phyloP scores from a whole-genome alignment of 2,113 vertebrate species.

The Mormoops blainvillei region DNA sequence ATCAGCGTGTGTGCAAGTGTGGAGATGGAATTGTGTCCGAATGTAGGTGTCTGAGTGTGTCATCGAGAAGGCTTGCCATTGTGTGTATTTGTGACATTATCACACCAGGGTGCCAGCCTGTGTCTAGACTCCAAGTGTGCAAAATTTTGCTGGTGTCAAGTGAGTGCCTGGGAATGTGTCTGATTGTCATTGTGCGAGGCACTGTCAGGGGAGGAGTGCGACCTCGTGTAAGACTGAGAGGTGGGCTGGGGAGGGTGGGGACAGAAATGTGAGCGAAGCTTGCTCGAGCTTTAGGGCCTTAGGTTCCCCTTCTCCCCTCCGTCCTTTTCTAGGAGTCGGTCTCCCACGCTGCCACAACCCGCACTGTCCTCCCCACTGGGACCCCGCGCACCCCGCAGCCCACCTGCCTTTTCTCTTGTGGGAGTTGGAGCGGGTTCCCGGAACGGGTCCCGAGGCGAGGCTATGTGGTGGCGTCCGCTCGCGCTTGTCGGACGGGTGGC shows the following conservation, averaged over 20 bases:
- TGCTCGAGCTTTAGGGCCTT: background rate
- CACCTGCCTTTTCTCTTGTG: background rate
- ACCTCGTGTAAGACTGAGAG: background rate
- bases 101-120: background rate
- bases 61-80: slow-evolving; percentile 14
- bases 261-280: background rate
- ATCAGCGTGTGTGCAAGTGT: background rate
- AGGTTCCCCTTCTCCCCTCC: background rate
- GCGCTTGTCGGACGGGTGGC: background rate
- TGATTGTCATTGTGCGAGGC: background rate
- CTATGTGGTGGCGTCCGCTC: background rate
- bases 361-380: background rate
- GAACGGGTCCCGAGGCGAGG: background rate
- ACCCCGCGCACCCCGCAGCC: background rate
- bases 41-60: background rate
- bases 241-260: background rate
- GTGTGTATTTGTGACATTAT: background rate
- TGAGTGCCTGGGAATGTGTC: background rate
- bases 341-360: background rate
- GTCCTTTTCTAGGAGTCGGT: no score
- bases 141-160: background rate
- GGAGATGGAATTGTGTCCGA: background rate
- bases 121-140: background rate
- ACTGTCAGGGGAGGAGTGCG: background rate
- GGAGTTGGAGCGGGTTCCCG: background rate